These are phyloP conservation scores for Piezodorus guildinii DNA, from an alignment of 1,140 invertebrate species.

Conservation along the genomic window DNA sequence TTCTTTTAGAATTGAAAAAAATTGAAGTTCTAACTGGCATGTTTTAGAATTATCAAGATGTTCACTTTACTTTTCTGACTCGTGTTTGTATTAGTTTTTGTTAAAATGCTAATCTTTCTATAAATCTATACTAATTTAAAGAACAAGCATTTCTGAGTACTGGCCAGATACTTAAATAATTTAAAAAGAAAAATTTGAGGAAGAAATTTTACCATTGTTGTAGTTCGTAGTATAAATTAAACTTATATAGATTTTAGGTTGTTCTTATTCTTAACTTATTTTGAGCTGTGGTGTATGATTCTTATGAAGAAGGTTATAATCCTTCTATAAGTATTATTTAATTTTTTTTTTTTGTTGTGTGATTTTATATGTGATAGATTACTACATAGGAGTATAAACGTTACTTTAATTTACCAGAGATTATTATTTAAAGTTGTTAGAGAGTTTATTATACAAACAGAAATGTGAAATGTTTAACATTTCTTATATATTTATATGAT, in stretches of 20 bases:
- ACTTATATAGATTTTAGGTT: conserved; percentile 1
- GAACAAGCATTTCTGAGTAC: no score
- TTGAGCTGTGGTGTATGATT: neutral
- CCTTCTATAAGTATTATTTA: conserved; percentile 13
- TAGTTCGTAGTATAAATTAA: neutral
- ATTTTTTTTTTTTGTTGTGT: neutral
- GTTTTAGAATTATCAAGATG: no score
- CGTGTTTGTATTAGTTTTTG: no score
- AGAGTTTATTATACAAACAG: neutral
- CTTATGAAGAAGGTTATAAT: neutral
- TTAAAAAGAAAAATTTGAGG: no score
- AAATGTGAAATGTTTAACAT: neutral
- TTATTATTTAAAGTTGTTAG: neutral
- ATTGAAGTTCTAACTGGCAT: no score
- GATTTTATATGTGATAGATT: conserved; percentile 14
- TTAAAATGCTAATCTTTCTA: no score
- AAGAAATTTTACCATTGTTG: neutral
- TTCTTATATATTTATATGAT: neutral
- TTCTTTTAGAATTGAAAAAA: no score
- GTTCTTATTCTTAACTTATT: neutral
- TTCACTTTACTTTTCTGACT: no score
- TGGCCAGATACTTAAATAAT: no score
- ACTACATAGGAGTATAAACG: neutral
- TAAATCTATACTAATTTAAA: no score
- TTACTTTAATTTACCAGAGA: conserved; percentile 6